Evolutionary conservation across 2,797 vertebrate genomes (phyloP).

Genomic region (Alosa sapidissima): DNA sequence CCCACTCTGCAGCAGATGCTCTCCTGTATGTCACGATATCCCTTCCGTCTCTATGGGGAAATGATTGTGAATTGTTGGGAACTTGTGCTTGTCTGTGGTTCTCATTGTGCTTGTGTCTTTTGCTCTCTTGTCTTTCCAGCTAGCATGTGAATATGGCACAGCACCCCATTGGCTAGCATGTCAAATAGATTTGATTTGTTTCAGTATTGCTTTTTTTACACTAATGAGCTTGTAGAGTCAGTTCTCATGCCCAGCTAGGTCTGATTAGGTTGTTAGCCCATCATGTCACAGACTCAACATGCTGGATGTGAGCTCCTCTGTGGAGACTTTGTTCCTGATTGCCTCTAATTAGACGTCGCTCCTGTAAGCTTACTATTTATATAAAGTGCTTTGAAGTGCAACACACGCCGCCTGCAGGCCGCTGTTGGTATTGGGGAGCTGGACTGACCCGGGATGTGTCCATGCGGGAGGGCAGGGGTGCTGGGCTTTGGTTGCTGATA

Average conservation of each 20-base stretch:
- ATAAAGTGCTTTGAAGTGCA: neutral
- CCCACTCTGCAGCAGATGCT: constrained; percentile 15
- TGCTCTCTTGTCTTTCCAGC: neutral
- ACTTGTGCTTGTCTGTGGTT: neutral
- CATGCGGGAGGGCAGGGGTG: neutral
- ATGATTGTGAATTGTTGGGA: no score
- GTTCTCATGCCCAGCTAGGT: neutral
- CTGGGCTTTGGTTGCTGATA: constrained; percentile 62
- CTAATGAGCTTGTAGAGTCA: neutral
- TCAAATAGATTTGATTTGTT: neutral
- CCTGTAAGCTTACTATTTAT: neutral
- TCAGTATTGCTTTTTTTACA: neutral
- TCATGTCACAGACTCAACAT: neutral
- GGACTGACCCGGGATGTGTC: neutral
- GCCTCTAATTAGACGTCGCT: neutral
- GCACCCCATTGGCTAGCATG: neutral
- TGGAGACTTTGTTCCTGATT: neutral
- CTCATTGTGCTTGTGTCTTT: neutral
- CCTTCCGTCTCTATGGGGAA: no score
- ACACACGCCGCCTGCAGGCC: neutral
- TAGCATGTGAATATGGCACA: neutral
- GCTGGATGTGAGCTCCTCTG: neutral
- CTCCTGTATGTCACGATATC: no score
- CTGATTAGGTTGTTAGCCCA: neutral
- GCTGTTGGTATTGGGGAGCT: neutral